Evolutionary conservation across 2,797 vertebrate species (phyloP), one percentile per base, ranked within the genome.

Genomic region (Gallinago nigripennis): DNA sequence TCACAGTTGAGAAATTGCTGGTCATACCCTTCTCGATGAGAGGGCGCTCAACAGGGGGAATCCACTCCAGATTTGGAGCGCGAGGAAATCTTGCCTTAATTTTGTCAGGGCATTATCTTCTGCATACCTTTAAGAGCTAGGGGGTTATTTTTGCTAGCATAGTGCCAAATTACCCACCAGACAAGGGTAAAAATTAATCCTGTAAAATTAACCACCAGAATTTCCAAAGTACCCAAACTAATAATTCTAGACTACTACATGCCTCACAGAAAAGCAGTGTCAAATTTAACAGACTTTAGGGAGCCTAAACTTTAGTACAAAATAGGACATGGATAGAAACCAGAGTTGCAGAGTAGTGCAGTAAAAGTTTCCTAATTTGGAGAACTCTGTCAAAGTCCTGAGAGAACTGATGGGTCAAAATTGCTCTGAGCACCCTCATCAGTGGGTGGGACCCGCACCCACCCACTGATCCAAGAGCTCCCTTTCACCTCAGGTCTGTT

Each of bases 361-460:
- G 24, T 37, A 31, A 1, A 83, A 77, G 11, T 21, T 37, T 77
- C 54, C 24, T 39, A 58, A 64, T 35, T 68, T 33, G 68, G 45
- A 66, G 71, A 68, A 73, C 10, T 58, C 56, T 33, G 16, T 11
- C 2, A 5, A 63, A 35, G 43, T 78, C 9, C 17, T 25, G 28
- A 54, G 33, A 41, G 50, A 33, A 61, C 0, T 37, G 11, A 53
- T 13, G 33, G 51, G 27, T 75, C 50, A 56, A 28, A 91, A 68
- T 3, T 69, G 54, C 45, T 68, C 58, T 73, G 30, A 83, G 1
- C 9, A 89, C 58, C 13, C 43, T 37, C 60, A 50, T 8, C 31
- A 48, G 23, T 48, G 46, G 46, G 46, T 6, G 12, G 28, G 21
- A 83, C 43, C 17, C 0, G 0, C 23, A 84, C 2, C 7, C 25